These are phyloP conservation scores for Elegia similella DNA, from an alignment of 2,888 invertebrate species.

Conservation along the genomic window DNA sequence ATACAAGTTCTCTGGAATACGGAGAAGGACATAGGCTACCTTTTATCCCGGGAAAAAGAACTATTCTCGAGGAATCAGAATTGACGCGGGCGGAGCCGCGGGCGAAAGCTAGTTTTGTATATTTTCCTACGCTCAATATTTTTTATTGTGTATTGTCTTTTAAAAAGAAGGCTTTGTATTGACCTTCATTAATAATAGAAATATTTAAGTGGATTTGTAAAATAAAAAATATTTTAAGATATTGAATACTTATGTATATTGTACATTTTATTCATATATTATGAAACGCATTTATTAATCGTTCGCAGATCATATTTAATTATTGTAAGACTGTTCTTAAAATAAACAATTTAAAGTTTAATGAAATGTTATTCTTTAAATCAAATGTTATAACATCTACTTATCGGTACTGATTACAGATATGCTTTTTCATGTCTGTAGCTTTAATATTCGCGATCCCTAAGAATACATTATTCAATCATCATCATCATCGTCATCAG, in stretches of 20 bases:
- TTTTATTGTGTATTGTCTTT: not conserved
- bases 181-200: not conserved
- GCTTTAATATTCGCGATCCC: too few species aligned
- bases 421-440: too few species aligned
- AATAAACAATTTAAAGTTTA: not conserved
- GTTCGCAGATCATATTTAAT: not conserved
- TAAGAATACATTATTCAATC: too few species aligned
- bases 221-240: not conserved
- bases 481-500: too few species aligned
- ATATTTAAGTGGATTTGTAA: not conserved
- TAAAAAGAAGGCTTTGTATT: not conserved
- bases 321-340: not conserved
- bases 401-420: too few species aligned
- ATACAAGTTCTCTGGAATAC: too few species aligned
- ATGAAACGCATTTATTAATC: not conserved
- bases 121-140: not conserved
- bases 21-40: too few species aligned
- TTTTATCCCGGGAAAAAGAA: too few species aligned
- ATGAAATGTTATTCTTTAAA: not conserved
- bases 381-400: too few species aligned
- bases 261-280: not conserved
- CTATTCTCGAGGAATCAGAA: too few species aligned
- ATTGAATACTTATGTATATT: not conserved
- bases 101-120: not conserved
- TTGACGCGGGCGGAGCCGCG: too few species aligned